Base-by-base conservation (phyloP, 2,113 vertebrate genomes). In the Aplodontia rufa region DNA sequence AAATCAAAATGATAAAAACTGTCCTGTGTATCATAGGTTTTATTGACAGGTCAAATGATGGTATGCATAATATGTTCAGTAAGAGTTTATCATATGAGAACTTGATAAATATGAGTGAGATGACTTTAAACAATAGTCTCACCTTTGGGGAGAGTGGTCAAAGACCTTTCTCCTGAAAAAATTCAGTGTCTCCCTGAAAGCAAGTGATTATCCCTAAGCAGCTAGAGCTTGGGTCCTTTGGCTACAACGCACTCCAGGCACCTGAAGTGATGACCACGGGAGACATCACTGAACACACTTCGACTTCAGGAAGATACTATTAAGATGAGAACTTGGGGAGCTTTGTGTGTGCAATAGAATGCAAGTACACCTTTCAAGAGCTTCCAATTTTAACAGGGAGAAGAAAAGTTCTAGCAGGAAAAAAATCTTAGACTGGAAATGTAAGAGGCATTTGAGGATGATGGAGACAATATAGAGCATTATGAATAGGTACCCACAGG, bases 171-270 rank as follows among this genome's bases (percentile, higher is more conserved):
- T 51, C 11, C 7, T 24, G 6, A 53, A 35, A 35, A 91, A 87
- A 47, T 35, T n/a, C 58, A 62, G 4, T 72, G 40, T 1, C 71
- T 87, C 35, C 11, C 37, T 87, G 13, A 32, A 91, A 35, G 17
- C 37, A 37, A 62, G 10, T 82, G 22, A 22, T n/a, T 62, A 28
- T 20, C 35, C 13, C 19, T 10, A 28, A 72, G 19, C 3, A 64
- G 16, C 8, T 26, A 47, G 14, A 75, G 17, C 53, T 83, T 5
- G 64, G 17, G 6, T 58, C 1, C 20, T 90, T 5, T 35, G 26
- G 3, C 5, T 78, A 8, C 5, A 35, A 0, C 0, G 26, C 3
- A 26, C 42, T 51, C 16, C 17, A 24, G 49, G 12, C 10, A 14
- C 5, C 30, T 16, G 1, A 32, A 35, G 14, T 14, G 24, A 30